Conservation (phyloP, 2,113 vertebrate genomes). For the Mesoclemmys tuberculata region DNA sequence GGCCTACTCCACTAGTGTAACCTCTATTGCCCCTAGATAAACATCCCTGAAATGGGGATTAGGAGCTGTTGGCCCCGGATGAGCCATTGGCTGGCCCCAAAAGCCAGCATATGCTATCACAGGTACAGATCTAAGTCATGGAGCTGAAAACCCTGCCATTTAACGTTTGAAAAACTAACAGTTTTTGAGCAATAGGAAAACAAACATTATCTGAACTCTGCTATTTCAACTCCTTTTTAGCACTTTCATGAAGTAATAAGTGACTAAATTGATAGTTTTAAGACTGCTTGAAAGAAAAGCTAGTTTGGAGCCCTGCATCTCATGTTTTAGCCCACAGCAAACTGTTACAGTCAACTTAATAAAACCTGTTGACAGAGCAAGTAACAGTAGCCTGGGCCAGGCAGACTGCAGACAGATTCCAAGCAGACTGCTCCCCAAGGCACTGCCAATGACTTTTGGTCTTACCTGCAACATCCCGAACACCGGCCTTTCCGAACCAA, state of each 20-base stretch:
- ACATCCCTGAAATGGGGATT: accelerated
- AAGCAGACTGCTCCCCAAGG: background rate
- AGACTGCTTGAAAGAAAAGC: background rate
- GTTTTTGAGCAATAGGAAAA: background rate
- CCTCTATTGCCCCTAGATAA: background rate
- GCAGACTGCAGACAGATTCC: background rate
- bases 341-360: background rate
- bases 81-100: background rate
- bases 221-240: background rate
- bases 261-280: background rate
- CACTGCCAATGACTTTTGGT: background rate
- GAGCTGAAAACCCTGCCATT: background rate
- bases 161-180: background rate
- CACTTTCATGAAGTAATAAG: slow-evolving; percentile 10
- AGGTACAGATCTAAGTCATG: background rate
- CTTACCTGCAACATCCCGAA: background rate
- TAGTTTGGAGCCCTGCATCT: background rate
- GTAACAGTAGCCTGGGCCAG: background rate
- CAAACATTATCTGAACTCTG: background rate
- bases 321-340: slow-evolving; percentile 14
- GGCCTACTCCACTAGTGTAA: background rate
- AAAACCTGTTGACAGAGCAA: background rate
- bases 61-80: accelerated
- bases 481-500: accelerated
- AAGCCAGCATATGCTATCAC: accelerated